phyloP scores from a whole-genome alignment of 2,888 invertebrate species.

The Acrobasis suavella region DNA sequence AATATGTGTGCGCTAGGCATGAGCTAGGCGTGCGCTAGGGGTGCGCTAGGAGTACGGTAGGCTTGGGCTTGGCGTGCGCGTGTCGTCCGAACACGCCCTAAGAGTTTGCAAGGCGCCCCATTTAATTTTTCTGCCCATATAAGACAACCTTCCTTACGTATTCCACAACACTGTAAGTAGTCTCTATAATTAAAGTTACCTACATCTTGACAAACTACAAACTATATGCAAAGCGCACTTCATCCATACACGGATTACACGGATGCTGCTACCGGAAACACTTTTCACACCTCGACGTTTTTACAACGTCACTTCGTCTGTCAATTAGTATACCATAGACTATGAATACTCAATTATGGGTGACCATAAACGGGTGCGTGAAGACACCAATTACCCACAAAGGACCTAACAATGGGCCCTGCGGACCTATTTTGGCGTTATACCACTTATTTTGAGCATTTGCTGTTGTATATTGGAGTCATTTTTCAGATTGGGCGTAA shows the following conservation, averaged over 20 bases:
- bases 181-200: no score
- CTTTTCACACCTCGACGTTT: slow-evolving; percentile 32
- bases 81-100: no score
- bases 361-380: slow-evolving; percentile 44
- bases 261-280: slow-evolving; percentile 27
- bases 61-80: no score
- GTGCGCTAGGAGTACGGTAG: no score
- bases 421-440: slow-evolving; percentile 27
- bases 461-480: slow-evolving; percentile 11
- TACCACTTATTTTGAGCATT: slow-evolving; percentile 15
- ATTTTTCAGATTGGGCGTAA: slow-evolving; percentile 11
- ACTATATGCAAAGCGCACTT: neutral
- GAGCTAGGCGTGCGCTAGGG: no score
- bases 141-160: no score
- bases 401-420: slow-evolving; percentile 30
- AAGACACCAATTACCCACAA: slow-evolving; percentile 47
- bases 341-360: slow-evolving; percentile 59
- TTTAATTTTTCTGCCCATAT: no score
- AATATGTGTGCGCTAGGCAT: no score
- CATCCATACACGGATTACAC: neutral
- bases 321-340: slow-evolving; percentile 52
- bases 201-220: neutral
- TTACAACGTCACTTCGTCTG: slow-evolving; percentile 44
- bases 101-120: no score
- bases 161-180: no score